These are phyloP conservation scores for Novumbra hubbsi DNA, from an alignment of 2,797 vertebrate species.

Conservation along the genomic window DNA sequence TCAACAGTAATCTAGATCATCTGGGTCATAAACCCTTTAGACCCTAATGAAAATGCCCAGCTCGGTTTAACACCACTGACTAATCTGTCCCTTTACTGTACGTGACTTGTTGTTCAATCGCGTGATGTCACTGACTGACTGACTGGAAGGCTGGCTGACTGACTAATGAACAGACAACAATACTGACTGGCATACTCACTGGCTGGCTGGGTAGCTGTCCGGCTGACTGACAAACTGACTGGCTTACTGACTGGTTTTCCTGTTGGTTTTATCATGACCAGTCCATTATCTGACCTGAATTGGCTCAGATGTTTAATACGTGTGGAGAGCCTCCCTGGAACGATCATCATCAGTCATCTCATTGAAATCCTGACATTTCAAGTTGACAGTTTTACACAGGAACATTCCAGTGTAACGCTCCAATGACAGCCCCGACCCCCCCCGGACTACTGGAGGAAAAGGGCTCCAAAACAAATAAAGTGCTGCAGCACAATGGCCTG, in stretches of 20 bases:
- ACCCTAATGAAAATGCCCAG: slow-evolving; percentile 47
- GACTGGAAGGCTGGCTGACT: slow-evolving; percentile 9
- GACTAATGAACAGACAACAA: slow-evolving; percentile 18
- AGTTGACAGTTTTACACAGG: slow-evolving; percentile 31
- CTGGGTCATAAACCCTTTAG: slow-evolving; percentile 45
- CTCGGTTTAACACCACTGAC: slow-evolving; percentile 14
- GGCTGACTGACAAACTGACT: slow-evolving; percentile 19
- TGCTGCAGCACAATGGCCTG: slow-evolving; percentile 2
- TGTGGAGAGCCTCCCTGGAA: background rate
- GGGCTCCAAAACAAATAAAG: slow-evolving; percentile 24
- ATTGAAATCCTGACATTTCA: slow-evolving; percentile 46
- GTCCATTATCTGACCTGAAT: slow-evolving; percentile 19
- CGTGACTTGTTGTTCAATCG: background rate
- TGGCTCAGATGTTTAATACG: background rate
- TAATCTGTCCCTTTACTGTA: slow-evolving; percentile 11
- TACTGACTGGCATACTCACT: background rate
- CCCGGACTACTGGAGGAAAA: slow-evolving; percentile 17
- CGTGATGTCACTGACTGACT: background rate
- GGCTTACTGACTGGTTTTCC: background rate
- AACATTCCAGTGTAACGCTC: slow-evolving; percentile 48
- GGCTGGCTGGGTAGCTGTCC: background rate
- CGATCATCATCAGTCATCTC: slow-evolving; percentile 17
- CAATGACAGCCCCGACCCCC: slow-evolving; percentile 55
- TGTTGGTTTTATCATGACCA: slow-evolving; percentile 33
- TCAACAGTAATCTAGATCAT: slow-evolving; percentile 52